A percentile compares a stretch with the other conserved stretches of the same genome.
Evolutionary conservation across 2,797 vertebrate species (phyloP).

Genomic region (Rhabdomys pumilio): DNA sequence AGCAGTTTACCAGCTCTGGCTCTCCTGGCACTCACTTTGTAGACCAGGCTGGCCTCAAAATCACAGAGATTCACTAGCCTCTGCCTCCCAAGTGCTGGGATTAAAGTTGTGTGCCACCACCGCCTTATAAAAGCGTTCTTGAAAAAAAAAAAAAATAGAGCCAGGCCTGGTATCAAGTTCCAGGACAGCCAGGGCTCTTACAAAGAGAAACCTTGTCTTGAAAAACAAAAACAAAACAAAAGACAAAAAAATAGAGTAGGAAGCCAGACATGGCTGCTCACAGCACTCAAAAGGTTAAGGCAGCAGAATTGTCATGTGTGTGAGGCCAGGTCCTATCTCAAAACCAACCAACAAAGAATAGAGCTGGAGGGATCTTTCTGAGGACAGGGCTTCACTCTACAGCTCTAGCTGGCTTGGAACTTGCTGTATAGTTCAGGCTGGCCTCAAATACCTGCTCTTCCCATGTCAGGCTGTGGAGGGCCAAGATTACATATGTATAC

Average conservation of each 20-base stretch:
- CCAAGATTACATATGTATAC: neutral
- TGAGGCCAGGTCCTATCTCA: neutral
- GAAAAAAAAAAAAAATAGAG: neutral
- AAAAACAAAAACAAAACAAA: neutral
- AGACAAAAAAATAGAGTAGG: neutral
- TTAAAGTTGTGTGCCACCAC: neutral
- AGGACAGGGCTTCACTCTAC: neutral
- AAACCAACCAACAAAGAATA: neutral
- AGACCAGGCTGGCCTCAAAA: too few species aligned
- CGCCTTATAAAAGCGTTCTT: neutral
- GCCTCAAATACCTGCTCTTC: neutral
- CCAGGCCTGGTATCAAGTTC: too few species aligned
- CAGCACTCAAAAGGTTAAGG: neutral
- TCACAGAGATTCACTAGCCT: too few species aligned
- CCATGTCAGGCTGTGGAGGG: neutral
- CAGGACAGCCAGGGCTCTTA: neutral
- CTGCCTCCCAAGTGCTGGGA: neutral
- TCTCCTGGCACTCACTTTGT: too few species aligned
- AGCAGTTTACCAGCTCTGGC: neutral
- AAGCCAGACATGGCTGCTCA: neutral
- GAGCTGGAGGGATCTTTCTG: neutral
- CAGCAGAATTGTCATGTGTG: neutral
- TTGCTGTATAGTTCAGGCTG: neutral
- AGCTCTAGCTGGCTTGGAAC: neutral
- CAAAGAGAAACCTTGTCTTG: neutral